Base-by-base conservation (phyloP, 2,888 invertebrate genomes). In the Willowsia nigromaculata region DNA sequence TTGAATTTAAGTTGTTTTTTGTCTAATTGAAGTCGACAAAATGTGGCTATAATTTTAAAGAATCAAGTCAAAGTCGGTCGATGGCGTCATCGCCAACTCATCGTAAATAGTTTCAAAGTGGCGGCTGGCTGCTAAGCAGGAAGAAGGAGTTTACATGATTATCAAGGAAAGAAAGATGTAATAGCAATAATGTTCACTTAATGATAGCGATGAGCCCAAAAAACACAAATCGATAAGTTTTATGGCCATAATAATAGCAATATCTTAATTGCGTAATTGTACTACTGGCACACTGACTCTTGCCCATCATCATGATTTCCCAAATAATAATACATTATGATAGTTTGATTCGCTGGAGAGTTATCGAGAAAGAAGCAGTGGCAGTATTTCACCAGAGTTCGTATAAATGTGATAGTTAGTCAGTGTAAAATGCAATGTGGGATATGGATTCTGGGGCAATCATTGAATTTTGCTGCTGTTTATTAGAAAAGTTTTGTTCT, bases 251-350 rank as follows among this genome's bases (percentile, higher is more conserved):
- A 87, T 87, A 81, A 87, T 43, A 87, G 50, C 71, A 87, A 81
- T 81, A 87, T 71, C 71, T 74, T 87, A 87, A 87, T 87, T 87
- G 87, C 81, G 87, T 87, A 87, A 87, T 87, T 81, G 87, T 43
- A 71, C 71, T 33, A 59, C 53, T 56, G 68, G 27, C 62, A 40
- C 62, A 81, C 81, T 62, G 43, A 81, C 59, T 37, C 33, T 50
- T 78, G 25, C 62, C n/a, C 43, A 81, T 62, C 40, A 81, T 81
- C 22, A 53, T 47, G 22, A 47, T 74, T 27, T 1, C n/a, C 11
- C 43, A 22, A 71, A 47, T 74, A 47, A 27, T 71, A 40, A 18
- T 43, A 27, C 43, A 13, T 47, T n/a, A 27, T n/a, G 22, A 13
- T 40, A 37, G 56, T 56, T 78, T 78, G 56, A 78, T 78, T 78